Conservation (phyloP, 2,113 vertebrate genomes). For the Calidris pugnax region DNA sequence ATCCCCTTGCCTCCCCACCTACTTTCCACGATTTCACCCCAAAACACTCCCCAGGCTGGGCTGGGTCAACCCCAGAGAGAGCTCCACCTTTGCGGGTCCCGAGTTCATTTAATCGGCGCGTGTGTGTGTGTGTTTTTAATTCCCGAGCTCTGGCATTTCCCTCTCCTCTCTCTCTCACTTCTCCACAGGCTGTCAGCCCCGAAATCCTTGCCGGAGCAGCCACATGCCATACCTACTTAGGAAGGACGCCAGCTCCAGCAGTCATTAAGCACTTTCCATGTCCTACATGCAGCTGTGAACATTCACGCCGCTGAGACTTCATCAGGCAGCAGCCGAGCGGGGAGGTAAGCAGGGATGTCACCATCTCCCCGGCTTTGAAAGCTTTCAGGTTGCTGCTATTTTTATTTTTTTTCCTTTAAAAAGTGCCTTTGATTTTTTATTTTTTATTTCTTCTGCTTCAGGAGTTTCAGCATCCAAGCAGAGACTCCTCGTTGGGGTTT, state of each 20-base stretch:
- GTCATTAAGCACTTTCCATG: slow-evolving; percentile 37
- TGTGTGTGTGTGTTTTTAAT: not conserved
- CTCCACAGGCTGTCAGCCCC: slow-evolving; percentile 53
- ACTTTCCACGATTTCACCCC: too few species aligned
- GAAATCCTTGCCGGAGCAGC: not conserved
- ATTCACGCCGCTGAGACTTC: not conserved
- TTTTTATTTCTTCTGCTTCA: not conserved
- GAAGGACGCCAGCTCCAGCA: slow-evolving; percentile 29
- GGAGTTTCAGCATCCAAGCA: not conserved
- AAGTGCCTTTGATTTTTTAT: not conserved
- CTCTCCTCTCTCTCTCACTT: slow-evolving; percentile 34
- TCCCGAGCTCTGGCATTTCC: not conserved
- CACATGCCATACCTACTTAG: slow-evolving; percentile 59
- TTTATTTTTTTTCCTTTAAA: not conserved
- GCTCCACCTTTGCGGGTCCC: not conserved
- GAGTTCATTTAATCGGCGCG: not conserved
- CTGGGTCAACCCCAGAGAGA: not conserved
- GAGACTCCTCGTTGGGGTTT: not conserved
- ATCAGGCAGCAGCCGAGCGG: not conserved
- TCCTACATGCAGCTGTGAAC: slow-evolving; percentile 36
- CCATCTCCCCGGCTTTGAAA: not conserved
- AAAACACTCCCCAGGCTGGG: not conserved
- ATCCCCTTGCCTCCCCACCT: too few species aligned
- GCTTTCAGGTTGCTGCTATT: not conserved
- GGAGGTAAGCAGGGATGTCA: slow-evolving; percentile 4